These are phyloP conservation scores for Hippocampus abdominalis DNA, from an alignment of 2,113 vertebrate species.

Conservation along the genomic window DNA sequence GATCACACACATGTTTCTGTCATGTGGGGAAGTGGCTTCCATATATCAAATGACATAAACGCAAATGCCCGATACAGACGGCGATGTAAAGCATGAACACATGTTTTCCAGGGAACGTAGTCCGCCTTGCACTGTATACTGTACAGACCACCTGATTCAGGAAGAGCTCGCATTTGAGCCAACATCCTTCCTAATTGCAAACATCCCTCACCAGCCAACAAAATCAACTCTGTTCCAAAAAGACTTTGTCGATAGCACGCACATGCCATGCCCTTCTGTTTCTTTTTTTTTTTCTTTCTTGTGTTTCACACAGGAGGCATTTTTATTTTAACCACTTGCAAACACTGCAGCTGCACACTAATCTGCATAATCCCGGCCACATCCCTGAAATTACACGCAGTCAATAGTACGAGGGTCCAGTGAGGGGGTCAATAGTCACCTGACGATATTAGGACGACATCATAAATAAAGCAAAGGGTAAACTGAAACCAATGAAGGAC, in stretches of 20 bases:
- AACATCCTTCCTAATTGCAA: constrained; percentile 62
- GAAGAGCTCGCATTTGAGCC: constrained; percentile 58
- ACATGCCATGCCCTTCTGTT: neutral
- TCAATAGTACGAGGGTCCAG: constrained; percentile 33
- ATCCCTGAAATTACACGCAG: constrained; percentile 34
- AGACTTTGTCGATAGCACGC: constrained; percentile 12
- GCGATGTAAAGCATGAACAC: constrained; percentile 15
- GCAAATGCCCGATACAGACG: constrained; percentile 33
- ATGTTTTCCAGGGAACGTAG: constrained; percentile 27
- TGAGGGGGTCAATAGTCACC: constrained; percentile 27
- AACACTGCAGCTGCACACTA: constrained; percentile 25
- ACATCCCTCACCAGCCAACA: constrained; percentile 49
- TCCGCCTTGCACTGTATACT: constrained; percentile 10
- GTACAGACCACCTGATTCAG: constrained; percentile 38
- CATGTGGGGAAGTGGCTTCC: constrained; percentile 36
- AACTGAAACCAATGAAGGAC: constrained; percentile 28
- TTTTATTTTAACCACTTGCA: constrained; percentile 34
- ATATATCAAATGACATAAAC: constrained; percentile 47
- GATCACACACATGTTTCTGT: constrained; percentile 43
- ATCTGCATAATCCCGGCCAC: constrained; percentile 49
- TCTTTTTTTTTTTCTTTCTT: constrained; percentile 8
- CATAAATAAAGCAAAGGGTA: constrained; percentile 17
- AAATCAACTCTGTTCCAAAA: constrained; percentile 24
- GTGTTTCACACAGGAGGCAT: constrained; percentile 14
- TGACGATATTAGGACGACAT: constrained; percentile 21